Evolutionary conservation across 2,888 invertebrate species (phyloP).

Genomic region (Fragum whitleyi): DNA sequence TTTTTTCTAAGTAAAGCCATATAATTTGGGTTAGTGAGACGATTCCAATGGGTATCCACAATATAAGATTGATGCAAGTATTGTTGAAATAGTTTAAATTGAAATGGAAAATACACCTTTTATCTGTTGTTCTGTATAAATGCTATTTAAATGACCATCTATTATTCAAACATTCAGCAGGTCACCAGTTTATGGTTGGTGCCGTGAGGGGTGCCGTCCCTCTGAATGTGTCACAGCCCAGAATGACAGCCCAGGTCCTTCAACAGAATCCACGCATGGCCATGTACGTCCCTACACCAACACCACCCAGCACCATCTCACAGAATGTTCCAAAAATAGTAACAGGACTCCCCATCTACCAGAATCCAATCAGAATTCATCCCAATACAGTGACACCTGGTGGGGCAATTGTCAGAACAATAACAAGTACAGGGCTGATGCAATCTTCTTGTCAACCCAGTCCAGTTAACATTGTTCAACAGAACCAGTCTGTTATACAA

Average conservation of each 20-base stretch:
- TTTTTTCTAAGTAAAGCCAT: too few relatives aligned
- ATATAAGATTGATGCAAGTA: too few relatives aligned
- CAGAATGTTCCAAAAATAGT: slow-evolving; percentile 35
- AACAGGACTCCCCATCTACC: slow-evolving; percentile 33
- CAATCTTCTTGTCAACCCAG: neutral
- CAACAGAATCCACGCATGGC: slow-evolving; percentile 29
- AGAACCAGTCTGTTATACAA: slow-evolving; percentile 4
- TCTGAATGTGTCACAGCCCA: slow-evolving; percentile 12
- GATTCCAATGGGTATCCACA: too few relatives aligned
- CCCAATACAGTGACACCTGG: neutral
- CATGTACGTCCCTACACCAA: slow-evolving; percentile 31
- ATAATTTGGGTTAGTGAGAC: too few relatives aligned
- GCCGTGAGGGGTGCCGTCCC: neutral
- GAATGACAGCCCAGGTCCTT: slow-evolving; percentile 29
- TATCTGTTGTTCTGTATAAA: too few relatives aligned
- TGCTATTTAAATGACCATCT: too few relatives aligned
- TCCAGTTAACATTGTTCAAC: neutral
- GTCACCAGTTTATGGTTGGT: slow-evolving; percentile 30
- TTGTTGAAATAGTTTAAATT: too few relatives aligned
- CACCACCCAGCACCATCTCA: neutral
- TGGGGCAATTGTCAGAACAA: slow-evolving; percentile 8
- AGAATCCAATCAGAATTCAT: slow-evolving; percentile 24
- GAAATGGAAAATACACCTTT: too few relatives aligned
- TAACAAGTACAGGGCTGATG: neutral
- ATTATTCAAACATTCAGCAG: too few relatives aligned